Evolutionary conservation across 1,140 invertebrate species (phyloP).

Genomic region (Steinernema khuongi): DNA sequence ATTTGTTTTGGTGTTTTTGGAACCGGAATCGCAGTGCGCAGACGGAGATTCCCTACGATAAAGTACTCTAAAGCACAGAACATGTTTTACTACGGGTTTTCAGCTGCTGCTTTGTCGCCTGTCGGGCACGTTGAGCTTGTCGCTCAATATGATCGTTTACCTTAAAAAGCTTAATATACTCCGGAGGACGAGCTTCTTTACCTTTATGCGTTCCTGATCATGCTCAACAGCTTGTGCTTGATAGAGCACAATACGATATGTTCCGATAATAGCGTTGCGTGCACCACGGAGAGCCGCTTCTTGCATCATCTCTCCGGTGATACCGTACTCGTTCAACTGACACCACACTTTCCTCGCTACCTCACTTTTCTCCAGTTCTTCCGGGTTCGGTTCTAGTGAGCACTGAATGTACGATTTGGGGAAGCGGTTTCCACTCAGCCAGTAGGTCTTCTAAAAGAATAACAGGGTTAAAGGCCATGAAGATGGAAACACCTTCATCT

Average conservation of each 20-base stretch:
- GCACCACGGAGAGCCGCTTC: conserved; percentile 49
- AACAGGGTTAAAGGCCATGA: conserved; percentile 2
- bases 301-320: conserved; percentile 50
- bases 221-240: conserved; percentile 45
- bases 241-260: conserved; percentile 54
- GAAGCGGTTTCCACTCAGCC: conserved; percentile 51
- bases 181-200: conserved; percentile 20
- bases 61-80: conserved; percentile 31
- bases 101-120: conserved; percentile 33
- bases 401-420: conserved; percentile 52
- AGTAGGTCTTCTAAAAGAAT: conserved; percentile 47
- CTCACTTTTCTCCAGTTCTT: conserved; percentile 40
- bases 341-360: conserved; percentile 47
- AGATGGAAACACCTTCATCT: conserved; percentile 43
- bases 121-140: conserved; percentile 30
- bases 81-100: conserved; percentile 51
- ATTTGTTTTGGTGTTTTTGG: conserved; percentile 18
- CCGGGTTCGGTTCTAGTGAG: conserved; percentile 42
- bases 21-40: too few relatives aligned
- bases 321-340: conserved; percentile 46
- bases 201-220: conserved; percentile 49
- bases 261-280: conserved; percentile 51
- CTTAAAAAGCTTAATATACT: conserved; percentile 38
- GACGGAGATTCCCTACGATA: too few relatives aligned
- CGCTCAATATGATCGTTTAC: conserved; percentile 42